Conservation (phyloP, 2,888 invertebrate genomes). For the Athalia cordata region DNA sequence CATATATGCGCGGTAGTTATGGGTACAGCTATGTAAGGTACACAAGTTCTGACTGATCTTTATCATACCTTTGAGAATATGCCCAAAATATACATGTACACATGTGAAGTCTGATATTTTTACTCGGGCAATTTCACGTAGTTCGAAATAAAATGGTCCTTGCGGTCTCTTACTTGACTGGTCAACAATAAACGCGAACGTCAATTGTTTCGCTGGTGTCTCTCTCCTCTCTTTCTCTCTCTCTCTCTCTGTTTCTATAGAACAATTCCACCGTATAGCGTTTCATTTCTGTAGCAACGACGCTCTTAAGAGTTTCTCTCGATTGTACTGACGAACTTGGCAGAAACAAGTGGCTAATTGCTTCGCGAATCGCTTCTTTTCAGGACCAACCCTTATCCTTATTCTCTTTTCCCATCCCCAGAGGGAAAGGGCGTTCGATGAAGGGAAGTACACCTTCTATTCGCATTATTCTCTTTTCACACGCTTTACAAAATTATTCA, state of each 20-base stretch:
- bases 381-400: background rate
- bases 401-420: background rate
- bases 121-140: background rate
- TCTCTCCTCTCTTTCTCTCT: background rate
- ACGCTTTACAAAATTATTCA: too few relatives aligned
- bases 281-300: too few relatives aligned
- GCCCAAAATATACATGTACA: background rate
- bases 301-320: constrained; percentile 12
- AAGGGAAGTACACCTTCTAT: background rate
- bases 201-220: constrained; percentile 2
- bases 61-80: background rate
- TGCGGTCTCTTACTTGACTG: background rate
- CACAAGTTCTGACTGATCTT: too few relatives aligned
- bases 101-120: background rate
- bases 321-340: constrained; percentile 33
- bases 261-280: background rate
- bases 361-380: constrained; percentile 20
- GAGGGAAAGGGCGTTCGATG: background rate
- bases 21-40: too few relatives aligned
- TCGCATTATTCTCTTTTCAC: background rate
- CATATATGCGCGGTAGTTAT: background rate
- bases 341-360: constrained; percentile 34
- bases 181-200: background rate
- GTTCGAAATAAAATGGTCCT: background rate
- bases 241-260: background rate